phyloP scores from a whole-genome alignment of 1,140 invertebrate genomes.

The Drosophila triauraria region DNA sequence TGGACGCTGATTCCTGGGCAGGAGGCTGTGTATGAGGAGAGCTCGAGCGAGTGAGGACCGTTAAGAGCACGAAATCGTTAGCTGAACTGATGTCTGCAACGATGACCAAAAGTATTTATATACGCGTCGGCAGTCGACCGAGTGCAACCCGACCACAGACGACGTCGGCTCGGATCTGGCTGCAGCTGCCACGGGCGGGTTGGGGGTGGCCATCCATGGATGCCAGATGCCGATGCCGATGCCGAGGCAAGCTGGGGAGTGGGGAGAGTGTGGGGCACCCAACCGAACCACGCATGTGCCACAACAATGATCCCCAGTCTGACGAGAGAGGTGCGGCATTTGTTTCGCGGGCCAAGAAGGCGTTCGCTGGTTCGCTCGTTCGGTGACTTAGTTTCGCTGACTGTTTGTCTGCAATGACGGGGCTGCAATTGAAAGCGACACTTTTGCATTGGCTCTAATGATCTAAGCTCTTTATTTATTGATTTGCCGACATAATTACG shows the following conservation, averaged over 20 bases:
- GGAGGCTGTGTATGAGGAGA: slow-evolving; percentile 45
- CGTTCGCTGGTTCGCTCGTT: slow-evolving; percentile 24
- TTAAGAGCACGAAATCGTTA: slow-evolving; percentile 81
- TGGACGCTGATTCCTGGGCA: slow-evolving; percentile 41
- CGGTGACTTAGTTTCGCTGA: slow-evolving; percentile 61
- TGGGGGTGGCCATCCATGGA: slow-evolving; percentile 20
- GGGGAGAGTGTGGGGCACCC: not conserved
- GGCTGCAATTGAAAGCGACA: slow-evolving; percentile 68
- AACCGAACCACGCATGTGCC: slow-evolving; percentile 67
- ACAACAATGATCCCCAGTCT: slow-evolving; percentile 44
- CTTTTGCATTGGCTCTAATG: slow-evolving; percentile 62
- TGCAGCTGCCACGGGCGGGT: slow-evolving; percentile 47
- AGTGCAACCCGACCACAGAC: slow-evolving; percentile 42
- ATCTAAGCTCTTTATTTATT: slow-evolving; percentile 75
- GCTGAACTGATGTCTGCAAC: slow-evolving; percentile 83
- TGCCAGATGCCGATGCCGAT: slow-evolving; percentile 23
- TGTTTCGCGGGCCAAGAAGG: slow-evolving; percentile 39
- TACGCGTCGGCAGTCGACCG: slow-evolving; percentile 61
- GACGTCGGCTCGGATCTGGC: slow-evolving; percentile 33
- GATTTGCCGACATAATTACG: slow-evolving; percentile 69
- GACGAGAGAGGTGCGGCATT: slow-evolving; percentile 54
- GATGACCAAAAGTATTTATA: slow-evolving; percentile 84
- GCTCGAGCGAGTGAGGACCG: slow-evolving; percentile 64
- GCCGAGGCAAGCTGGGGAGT: slow-evolving; percentile 20
- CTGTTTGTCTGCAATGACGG: slow-evolving; percentile 47